Evolutionary conservation across 2,797 vertebrate species (phyloP), one percentile per base, ranked within the genome.

Genomic region (Coendou prehensilis): DNA sequence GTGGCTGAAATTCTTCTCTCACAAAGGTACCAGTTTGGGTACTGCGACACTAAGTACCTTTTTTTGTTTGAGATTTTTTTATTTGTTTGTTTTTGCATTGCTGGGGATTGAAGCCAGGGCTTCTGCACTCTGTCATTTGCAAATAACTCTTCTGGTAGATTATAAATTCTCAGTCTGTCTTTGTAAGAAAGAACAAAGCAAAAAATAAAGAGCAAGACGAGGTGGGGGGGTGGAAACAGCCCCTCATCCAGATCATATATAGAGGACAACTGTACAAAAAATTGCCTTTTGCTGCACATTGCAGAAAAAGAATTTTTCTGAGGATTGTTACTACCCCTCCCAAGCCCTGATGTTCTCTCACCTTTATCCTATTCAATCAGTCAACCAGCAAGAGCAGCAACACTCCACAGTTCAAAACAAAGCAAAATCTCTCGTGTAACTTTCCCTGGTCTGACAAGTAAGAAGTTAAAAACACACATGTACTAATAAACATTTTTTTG

Each of bases 291-390:
- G 18, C 18, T 1, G 10, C 9, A 33, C 8, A 1, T 5, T 5
- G 6, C 1, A 52, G 37, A 15, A 47, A 59, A 30, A 30, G 1
- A 28, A 9, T 54, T 63, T 83, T 73, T 59, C 64, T 54, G 47
- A 75, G 14, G 56, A 84, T 0, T n/a, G 47, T 2, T 4, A 52
- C 6, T 2, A 22, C 47, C 8, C 22, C 15, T 73, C 45, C 15
- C n/a, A 18, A 9, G 4, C 13, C n/a, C 13, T 0, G 0, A 3
- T 11, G 0, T 81, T 56, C 13, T 91, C 4, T 56, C 14, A 17
- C 9, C 33, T 64, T 11, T 17, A 28, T 69, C n/a, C 37, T n/a
- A 88, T 76, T 4, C 17, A 79, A n/a, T 6, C 45, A 37, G 47
- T 33, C 41, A 87, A 22, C 11, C 56, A 47, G 59, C 4, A 81